Evolutionary conservation across 2,888 invertebrate species (phyloP).

Genomic region (Mantis religiosa): DNA sequence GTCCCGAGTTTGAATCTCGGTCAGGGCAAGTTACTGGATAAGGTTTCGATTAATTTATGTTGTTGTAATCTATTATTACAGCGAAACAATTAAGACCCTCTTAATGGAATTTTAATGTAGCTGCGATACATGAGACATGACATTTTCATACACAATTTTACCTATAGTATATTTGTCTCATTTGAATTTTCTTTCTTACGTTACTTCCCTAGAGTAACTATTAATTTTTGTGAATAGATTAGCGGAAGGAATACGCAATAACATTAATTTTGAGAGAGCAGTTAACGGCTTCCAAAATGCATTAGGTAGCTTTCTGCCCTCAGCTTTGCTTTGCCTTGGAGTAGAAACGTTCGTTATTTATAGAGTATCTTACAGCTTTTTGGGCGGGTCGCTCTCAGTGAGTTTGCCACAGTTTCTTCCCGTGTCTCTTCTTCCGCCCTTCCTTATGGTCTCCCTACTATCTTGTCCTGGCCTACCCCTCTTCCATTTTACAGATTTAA

Average conservation of each 20-base stretch:
- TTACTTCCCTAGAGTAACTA: no score
- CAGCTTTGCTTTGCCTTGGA: not conserved
- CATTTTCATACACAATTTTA: no score
- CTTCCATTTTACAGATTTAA: conserved; percentile 32
- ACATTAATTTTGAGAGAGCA: not conserved
- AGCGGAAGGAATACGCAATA: not conserved
- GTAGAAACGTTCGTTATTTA: not conserved
- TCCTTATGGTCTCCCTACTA: not conserved
- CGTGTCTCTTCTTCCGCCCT: not conserved
- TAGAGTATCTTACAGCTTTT: not conserved
- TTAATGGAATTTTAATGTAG: no score
- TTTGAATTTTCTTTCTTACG: no score
- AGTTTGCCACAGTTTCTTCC: not conserved
- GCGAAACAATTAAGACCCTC: no score
- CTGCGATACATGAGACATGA: no score
- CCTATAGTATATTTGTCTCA: no score
- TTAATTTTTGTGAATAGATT: no score
- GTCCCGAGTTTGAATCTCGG: no score
- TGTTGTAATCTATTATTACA: no score
- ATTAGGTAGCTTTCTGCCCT: not conserved
- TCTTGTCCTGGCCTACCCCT: conserved; percentile 16
- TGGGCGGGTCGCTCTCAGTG: not conserved
- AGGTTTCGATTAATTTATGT: no score
- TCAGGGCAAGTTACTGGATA: no score
- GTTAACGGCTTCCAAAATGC: not conserved